Conservation (phyloP, 2,888 invertebrate genomes). For the Drosophila mulleri region DNA sequence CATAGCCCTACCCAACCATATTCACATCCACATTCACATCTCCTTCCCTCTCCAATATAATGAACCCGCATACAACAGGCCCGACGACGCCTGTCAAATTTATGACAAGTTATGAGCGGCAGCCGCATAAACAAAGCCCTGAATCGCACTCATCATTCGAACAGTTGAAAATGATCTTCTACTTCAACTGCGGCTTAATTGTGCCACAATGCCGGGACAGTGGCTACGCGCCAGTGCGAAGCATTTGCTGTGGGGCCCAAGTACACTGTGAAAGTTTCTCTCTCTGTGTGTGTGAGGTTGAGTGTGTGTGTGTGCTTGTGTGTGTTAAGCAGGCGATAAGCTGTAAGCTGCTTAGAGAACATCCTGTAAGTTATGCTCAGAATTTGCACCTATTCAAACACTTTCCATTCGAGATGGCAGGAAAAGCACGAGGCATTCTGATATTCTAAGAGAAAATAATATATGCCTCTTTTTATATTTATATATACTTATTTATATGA, state of each 20-base stretch:
- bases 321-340: slow-evolving; percentile 67
- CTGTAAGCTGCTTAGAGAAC: slow-evolving; percentile 67
- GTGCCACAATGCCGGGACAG: slow-evolving; percentile 34
- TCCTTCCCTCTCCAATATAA: slow-evolving; percentile 32
- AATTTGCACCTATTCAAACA: slow-evolving; percentile 27
- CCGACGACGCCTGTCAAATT: slow-evolving; percentile 69
- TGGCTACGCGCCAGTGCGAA: not conserved
- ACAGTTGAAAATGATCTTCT: slow-evolving; percentile 54
- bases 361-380: slow-evolving; percentile 34
- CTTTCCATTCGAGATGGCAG: slow-evolving; percentile 19
- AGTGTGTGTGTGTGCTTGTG: slow-evolving; percentile 38
- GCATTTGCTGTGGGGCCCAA: slow-evolving; percentile 3
- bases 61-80: slow-evolving; percentile 61
- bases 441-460: no score
- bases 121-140: slow-evolving; percentile 69
- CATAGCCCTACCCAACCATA: slow-evolving; percentile 4
- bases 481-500: no score
- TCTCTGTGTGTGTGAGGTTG: not conserved
- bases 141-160: slow-evolving; percentile 46
- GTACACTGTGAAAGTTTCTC: not conserved
- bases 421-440: not conserved
- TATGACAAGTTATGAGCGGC: slow-evolving; percentile 79
- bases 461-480: no score
- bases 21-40: slow-evolving; percentile 5
- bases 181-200: slow-evolving; percentile 41